Conservation (phyloP, 2,797 vertebrate species). For the Clarias fuscus region DNA sequence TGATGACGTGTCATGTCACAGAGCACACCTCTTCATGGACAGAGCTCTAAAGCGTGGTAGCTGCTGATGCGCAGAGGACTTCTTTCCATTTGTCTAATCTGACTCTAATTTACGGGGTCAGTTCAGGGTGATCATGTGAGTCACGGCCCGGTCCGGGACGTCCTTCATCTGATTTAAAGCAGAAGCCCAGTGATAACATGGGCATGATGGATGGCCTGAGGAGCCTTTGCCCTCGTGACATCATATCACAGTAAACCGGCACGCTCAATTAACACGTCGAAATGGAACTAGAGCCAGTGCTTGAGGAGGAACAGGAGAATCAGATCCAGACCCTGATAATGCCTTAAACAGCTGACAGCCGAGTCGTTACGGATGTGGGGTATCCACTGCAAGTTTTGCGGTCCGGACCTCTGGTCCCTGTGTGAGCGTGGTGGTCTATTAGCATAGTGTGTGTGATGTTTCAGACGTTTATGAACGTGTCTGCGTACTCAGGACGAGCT, state of each 20-base stretch:
- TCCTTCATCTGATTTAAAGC: background rate
- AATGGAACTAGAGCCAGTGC: constrained; percentile 1
- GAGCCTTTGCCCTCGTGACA: constrained; percentile 33
- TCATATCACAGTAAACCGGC: constrained; percentile 51
- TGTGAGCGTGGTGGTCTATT: constrained; percentile 59
- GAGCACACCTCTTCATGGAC: background rate
- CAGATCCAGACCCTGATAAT: constrained; percentile 55
- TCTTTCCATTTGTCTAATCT: background rate
- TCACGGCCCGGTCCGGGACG: background rate
- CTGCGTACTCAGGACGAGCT: constrained; percentile 47
- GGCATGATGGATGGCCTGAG: constrained; percentile 44
- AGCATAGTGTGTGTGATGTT: constrained; percentile 62
- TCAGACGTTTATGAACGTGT: constrained; percentile 60
- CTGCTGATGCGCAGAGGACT: background rate
- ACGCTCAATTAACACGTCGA: constrained; percentile 50
- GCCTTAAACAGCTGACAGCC: constrained; percentile 57
- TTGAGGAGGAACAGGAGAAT: constrained; percentile 41
- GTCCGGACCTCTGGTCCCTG: constrained; percentile 51
- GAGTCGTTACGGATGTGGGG: constrained; percentile 51
- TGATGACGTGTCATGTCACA: too few species aligned
- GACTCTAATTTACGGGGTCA: background rate
- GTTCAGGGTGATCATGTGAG: constrained; percentile 1
- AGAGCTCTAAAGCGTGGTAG: background rate
- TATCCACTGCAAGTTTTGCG: constrained; percentile 43
- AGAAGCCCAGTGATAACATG: background rate